Evolutionary conservation across 2,888 invertebrate genomes (phyloP).

Genomic region (Autographa pulchrina): DNA sequence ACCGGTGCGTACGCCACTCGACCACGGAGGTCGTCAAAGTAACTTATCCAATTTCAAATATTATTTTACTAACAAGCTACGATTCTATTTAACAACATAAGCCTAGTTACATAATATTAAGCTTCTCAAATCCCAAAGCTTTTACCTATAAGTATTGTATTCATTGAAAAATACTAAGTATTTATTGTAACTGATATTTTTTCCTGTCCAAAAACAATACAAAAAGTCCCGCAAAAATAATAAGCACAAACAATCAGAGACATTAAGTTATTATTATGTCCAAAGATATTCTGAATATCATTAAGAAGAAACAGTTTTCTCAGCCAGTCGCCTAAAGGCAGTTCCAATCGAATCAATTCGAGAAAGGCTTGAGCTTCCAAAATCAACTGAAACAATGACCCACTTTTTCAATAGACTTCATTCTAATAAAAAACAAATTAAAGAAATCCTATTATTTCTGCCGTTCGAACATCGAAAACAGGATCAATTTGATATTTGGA

Average conservation of each 20-base stretch:
- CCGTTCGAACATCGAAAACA: not conserved
- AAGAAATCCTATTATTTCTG: conserved; percentile 23
- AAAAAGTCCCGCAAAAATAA: not conserved
- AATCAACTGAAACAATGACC: conserved; percentile 1
- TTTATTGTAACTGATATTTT: not conserved
- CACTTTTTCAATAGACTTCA: not conserved
- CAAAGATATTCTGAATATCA: not conserved
- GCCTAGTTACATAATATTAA: too few species aligned
- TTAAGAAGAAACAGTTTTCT: not conserved
- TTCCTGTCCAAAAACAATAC: not conserved
- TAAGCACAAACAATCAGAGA: not conserved
- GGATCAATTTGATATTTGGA: conserved; percentile 32
- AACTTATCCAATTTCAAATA: too few species aligned
- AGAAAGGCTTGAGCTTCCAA: not conserved
- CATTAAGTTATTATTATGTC: not conserved
- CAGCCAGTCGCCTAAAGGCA: not conserved
- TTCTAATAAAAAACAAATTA: conserved; percentile 41
- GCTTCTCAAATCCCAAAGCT: too few species aligned
- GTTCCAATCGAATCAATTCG: conserved; percentile 7
- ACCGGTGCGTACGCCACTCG: too few species aligned
- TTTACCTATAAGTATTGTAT: not conserved
- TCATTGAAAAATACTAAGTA: not conserved
- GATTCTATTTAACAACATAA: too few species aligned
- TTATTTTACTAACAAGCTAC: too few species aligned
- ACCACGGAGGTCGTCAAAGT: too few species aligned